Base-by-base conservation (phyloP, 2,113 vertebrate genomes). In the Seriola rivoliana region DNA sequence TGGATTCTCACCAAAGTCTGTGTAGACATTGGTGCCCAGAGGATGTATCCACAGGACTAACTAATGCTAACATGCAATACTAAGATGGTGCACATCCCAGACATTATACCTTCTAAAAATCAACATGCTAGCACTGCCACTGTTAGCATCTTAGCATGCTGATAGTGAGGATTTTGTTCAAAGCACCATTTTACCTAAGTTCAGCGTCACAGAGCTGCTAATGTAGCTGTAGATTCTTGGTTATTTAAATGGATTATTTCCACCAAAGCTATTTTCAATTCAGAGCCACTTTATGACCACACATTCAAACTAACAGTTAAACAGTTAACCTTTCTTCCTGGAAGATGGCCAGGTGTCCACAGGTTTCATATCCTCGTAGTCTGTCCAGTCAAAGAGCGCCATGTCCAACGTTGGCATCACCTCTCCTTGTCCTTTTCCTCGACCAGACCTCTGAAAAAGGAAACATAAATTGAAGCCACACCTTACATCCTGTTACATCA, bases 361-460 rank as follows among this genome's bases (percentile, higher is more conserved):
- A 1, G 96, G 97, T 86, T 96, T 99, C 94, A 99, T 95, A 88
- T 99, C 98, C 82, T 99, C 98, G 3, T 99, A 99, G 92, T 99
- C 98, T 0, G 98, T 99, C 98, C 98, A 99, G 82, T 99, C 98
- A 73, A 99, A 99, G 52, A 99, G 95, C 1, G 96, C 88, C 98
- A 99, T 99, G 86, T 99, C 97, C 79, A 99, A 81, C 0, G 98
- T 99, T 64, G 98, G 98, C 96, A 97, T 95, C 89, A 99, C 97
- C 19, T 99, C 98, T 10, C 96, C 97, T 3, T 96, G 96, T 17
- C 94, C 92, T 89, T 95, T 95, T 75, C 91, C 91, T n/a, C 80
- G 93, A 1, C 74, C 92, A 29, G 89, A 84, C 70, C 81, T 94
- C 95, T 95, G 81, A 68, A 84, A 73, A 29, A 38, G 2, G 48